Percentiles rank a stretch among this genome's conserved stretches.
These are phyloP conservation scores for Grammomys dolichurus DNA, from an alignment of 2,113 vertebrate genomes.

Conservation along the genomic window DNA sequence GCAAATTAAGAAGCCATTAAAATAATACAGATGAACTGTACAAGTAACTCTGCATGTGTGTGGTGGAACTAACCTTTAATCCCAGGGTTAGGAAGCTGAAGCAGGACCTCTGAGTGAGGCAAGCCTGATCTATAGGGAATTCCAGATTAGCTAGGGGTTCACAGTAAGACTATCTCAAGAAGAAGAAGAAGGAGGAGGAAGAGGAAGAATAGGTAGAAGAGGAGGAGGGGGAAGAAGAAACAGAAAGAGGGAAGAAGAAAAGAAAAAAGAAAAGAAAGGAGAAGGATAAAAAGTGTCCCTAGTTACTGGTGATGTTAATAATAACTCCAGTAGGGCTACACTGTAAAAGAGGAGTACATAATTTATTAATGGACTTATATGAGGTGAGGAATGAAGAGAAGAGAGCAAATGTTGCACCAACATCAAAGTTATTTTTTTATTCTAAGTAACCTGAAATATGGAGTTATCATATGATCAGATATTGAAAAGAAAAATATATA, in stretches of 20 bases:
- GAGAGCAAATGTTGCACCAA: not conserved
- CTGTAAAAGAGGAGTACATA: not conserved
- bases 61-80: not conserved
- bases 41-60: not conserved
- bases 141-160: not conserved
- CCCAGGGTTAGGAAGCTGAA: not conserved
- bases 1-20: not conserved
- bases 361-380: conserved; percentile 24
- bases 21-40: not conserved
- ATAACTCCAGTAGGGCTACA: not conserved
- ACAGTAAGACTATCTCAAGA: not conserved
- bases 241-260: not conserved
- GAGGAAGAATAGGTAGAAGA: accelerated
- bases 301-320: not conserved
- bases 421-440: not conserved
- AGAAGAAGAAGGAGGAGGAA: not conserved
- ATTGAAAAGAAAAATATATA: not conserved
- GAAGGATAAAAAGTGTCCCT: not conserved
- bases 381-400: not conserved
- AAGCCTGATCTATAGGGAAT: not conserved
- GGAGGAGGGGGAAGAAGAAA: not conserved
- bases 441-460: not conserved
- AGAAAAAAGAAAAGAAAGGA: not conserved
- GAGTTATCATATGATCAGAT: not conserved
- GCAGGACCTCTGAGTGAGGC: not conserved